Evolutionary conservation across 2,888 invertebrate species (phyloP).

Genomic region (Melangyna quadrimaculata): DNA sequence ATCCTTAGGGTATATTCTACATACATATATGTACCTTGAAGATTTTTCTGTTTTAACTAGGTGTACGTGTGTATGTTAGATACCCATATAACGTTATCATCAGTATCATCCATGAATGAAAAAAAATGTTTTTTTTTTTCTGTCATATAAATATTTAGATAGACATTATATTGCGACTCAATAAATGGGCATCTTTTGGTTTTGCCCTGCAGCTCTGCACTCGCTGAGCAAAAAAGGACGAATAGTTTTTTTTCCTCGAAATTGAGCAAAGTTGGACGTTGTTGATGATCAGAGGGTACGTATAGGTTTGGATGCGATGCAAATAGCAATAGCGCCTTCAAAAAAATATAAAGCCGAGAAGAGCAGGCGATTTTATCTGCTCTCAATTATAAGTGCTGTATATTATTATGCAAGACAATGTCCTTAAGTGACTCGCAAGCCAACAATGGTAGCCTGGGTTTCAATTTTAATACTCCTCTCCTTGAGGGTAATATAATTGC

Average conservation of each 20-base stretch:
- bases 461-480: slow-evolving; percentile 55
- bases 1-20: slow-evolving; percentile 43
- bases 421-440: slow-evolving; percentile 65
- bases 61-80: too few species aligned
- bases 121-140: slow-evolving; percentile 34
- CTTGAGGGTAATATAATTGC: slow-evolving; percentile 53
- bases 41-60: not conserved
- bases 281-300: not conserved
- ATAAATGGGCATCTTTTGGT: slow-evolving; percentile 55
- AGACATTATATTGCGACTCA: slow-evolving; percentile 39
- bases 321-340: slow-evolving; percentile 33
- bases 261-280: slow-evolving; percentile 38
- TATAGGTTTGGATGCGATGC: not conserved
- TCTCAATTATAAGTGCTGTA: slow-evolving; percentile 13
- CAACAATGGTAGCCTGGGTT: slow-evolving; percentile 60
- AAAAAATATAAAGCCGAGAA: not conserved
- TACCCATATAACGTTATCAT: not conserved
- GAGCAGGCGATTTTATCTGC: not conserved
- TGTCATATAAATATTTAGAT: slow-evolving; percentile 5
- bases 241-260: slow-evolving; percentile 36
- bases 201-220: slow-evolving; percentile 40
- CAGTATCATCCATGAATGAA: slow-evolving; percentile 23
- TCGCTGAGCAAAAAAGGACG: slow-evolving; percentile 21
- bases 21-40: slow-evolving; percentile 40
- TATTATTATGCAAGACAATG: slow-evolving; percentile 54